Base-by-base conservation (phyloP, 2,113 vertebrate species). In the Hassar affinis region DNA sequence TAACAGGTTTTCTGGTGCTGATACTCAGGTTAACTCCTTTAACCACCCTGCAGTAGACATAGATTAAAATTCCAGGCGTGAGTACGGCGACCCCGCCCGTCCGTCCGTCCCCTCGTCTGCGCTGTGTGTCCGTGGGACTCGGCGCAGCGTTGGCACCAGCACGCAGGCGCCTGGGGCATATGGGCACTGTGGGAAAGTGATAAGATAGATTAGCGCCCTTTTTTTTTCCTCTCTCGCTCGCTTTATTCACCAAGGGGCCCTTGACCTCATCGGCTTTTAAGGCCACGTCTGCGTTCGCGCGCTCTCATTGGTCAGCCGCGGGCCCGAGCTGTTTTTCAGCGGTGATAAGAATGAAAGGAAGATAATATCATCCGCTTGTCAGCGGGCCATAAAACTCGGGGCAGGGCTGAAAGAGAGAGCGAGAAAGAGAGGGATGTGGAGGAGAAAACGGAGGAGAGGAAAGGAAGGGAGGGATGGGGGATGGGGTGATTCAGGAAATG, bases 101-200 rank as follows among this genome's bases (percentile, higher is more conserved):
- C 78, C 54, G n/a, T n/a, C n/a, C n/a, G n/a, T n/a, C n/a, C n/a
- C 61, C 81, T 54, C 77, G 81, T 49, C 56, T 6, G 27, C 3
- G 35, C 75, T 76, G 47, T 14, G 10, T 38, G 59, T 77, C 82
- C 69, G 72, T 78, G 72, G 64, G 86, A 86, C 77, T 52, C 78
- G 69, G 84, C 78, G 69, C 72, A 17, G n/a, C 52, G 15, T 83
- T 66, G 77, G 80, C 85, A 83, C 81, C 18, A 74, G 56, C 80
- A 78, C 30, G 72, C 74, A 71, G 59, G 69, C 62, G 68, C 42
- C 82, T 22, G 71, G 54, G 82, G 74, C 83, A 74, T 78, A 62
- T 78, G 81, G 85, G 87, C 84, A 76, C 89, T 80, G 88, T 89
- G 88, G 87, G 83, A 90, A 90, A 85, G 82, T 86, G 90, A 90